Percentiles rank a stretch among this genome's conserved stretches.
These are phyloP conservation scores for Alloplasta piceator DNA, from an alignment of 2,888 invertebrate species.

Conservation along the genomic window DNA sequence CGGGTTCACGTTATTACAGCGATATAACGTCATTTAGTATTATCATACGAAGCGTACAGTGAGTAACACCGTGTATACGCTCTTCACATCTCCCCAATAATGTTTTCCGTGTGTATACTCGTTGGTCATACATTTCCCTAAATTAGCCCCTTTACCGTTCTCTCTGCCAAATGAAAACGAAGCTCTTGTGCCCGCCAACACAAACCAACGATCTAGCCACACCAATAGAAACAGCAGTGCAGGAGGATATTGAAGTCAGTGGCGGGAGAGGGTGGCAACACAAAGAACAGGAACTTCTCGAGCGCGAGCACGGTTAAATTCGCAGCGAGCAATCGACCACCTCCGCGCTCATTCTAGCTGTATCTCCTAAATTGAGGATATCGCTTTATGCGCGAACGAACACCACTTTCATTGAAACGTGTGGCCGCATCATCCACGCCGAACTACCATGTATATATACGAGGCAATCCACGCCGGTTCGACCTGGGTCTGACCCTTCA, in stretches of 20 bases:
- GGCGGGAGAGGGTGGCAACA: slow-evolving; percentile 29
- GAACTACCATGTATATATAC: background rate
- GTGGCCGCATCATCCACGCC: slow-evolving; percentile 20
- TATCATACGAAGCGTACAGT: slow-evolving; percentile 40
- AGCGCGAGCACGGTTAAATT: slow-evolving; percentile 51
- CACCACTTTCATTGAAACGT: slow-evolving; percentile 63
- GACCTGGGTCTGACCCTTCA: too few species aligned
- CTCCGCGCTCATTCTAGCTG: slow-evolving; percentile 29
- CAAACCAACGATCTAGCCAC: slow-evolving; percentile 53
- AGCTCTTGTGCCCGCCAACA: slow-evolving; percentile 53
- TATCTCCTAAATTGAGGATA: slow-evolving; percentile 60
- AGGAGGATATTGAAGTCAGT: slow-evolving; percentile 17
- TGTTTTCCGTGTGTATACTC: slow-evolving; percentile 57
- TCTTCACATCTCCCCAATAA: slow-evolving; percentile 47
- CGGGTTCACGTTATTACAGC: slow-evolving; percentile 28
- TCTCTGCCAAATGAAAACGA: slow-evolving; percentile 69
- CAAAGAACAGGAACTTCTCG: slow-evolving; percentile 52
- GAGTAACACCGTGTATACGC: slow-evolving; percentile 43
- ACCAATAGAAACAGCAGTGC: slow-evolving; percentile 28
- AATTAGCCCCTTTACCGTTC: slow-evolving; percentile 63
- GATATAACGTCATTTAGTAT: slow-evolving; percentile 16
- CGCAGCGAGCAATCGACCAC: slow-evolving; percentile 56
- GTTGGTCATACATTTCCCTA: slow-evolving; percentile 69
- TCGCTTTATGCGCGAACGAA: slow-evolving; percentile 63
- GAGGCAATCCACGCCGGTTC: too few species aligned